Evolutionary conservation across 1,140 invertebrate species (phyloP).

Genomic region (Teleopsis dalmanni): DNA sequence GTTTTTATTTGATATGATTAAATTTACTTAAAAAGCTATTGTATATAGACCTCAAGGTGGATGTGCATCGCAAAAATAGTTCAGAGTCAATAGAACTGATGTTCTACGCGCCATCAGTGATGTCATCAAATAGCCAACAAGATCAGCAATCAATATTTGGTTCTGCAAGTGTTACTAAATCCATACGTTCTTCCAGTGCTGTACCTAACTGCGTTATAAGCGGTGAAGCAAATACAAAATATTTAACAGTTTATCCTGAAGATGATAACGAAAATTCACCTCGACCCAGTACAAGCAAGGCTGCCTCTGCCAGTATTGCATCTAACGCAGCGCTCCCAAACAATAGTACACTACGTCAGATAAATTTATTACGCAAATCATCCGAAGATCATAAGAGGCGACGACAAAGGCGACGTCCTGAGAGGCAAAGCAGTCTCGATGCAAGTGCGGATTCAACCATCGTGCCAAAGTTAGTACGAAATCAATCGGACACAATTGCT

Average conservation of each 20-base stretch:
- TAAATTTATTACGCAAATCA: constrained; percentile 31
- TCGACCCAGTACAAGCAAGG: neutral
- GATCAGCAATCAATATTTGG: constrained; percentile 37
- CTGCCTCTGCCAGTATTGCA: neutral
- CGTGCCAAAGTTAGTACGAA: constrained; percentile 30
- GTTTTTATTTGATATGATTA: neutral
- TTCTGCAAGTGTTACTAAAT: constrained; percentile 35
- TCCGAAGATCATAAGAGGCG: constrained; percentile 37
- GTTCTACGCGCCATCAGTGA: constrained; percentile 37
- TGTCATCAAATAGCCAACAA: constrained; percentile 32
- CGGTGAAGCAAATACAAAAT: constrained; percentile 28
- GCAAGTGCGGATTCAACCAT: constrained; percentile 16
- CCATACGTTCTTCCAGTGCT: constrained; percentile 22
- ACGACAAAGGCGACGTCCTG: constrained; percentile 24
- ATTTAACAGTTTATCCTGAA: constrained; percentile 36
- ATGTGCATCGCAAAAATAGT: constrained; percentile 86
- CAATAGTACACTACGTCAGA: too few species aligned
- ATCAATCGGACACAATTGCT: constrained; percentile 36
- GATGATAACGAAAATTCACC: constrained; percentile 10
- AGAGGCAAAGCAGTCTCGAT: constrained; percentile 35
- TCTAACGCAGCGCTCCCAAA: neutral
- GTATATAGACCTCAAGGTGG: constrained; percentile 76
- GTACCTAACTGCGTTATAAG: neutral
- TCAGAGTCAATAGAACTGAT: constrained; percentile 64
- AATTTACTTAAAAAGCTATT: neutral